A percentile compares a stretch with the other conserved stretches of the same genome.
phyloP scores from a whole-genome alignment of 2,797 vertebrate species.

The Urosaurus nigricauda region DNA sequence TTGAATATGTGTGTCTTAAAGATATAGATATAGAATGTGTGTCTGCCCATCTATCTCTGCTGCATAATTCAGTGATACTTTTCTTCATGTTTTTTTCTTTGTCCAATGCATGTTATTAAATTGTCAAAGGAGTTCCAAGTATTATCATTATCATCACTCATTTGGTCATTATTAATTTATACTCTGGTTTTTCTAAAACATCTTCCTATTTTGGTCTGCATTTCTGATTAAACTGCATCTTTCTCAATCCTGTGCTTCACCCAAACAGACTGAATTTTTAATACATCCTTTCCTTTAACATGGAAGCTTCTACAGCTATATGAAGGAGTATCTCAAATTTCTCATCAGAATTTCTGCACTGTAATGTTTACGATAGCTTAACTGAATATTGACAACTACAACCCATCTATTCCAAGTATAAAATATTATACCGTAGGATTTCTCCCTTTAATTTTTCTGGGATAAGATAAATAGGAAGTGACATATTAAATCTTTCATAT shows the following conservation, averaged over 20 bases:
- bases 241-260: not conserved
- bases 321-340: not conserved
- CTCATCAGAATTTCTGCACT: slow-evolving; percentile 14
- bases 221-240: slow-evolving; percentile 35
- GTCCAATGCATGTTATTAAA: not conserved
- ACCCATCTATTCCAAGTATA: slow-evolving; percentile 16
- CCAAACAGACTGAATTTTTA: slow-evolving; percentile 33
- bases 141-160: slow-evolving; percentile 26
- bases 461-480: slow-evolving; percentile 24
- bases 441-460: slow-evolving; percentile 20
- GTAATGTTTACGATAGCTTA: slow-evolving; percentile 25
- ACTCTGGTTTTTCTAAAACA: slow-evolving; percentile 47
- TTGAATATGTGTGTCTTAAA: not conserved
- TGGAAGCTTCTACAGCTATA: not conserved
- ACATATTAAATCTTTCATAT: slow-evolving; percentile 39
- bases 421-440: slow-evolving; percentile 22
- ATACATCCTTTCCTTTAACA: slow-evolving; percentile 37
- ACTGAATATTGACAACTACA: slow-evolving; percentile 8
- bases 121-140: slow-evolving; percentile 37
- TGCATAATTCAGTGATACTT: not conserved
- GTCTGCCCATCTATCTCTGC: not conserved
- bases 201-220: slow-evolving; percentile 51
- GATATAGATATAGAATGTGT: not conserved
- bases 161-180: slow-evolving; percentile 33
- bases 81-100: not conserved